These are phyloP conservation scores for Lichenostomus cassidix DNA, from an alignment of 2,113 vertebrate genomes.

Conservation along the genomic window DNA sequence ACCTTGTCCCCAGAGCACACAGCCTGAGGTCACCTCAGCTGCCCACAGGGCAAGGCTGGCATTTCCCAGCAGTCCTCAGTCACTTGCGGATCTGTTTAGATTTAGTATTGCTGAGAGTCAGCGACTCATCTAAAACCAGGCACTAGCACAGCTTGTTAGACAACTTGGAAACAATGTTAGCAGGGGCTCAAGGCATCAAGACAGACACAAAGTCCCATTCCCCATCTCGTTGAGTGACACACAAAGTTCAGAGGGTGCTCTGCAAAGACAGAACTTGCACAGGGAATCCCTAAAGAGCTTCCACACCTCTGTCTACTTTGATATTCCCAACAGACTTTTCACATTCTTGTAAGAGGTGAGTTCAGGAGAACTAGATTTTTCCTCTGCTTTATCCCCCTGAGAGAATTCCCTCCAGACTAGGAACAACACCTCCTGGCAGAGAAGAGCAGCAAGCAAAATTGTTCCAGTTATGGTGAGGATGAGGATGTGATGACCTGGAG, in stretches of 20 bases:
- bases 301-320: background rate
- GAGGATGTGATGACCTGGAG: background rate
- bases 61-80: background rate
- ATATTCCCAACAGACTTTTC: background rate
- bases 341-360: fast-evolving
- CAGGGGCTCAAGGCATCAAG: background rate
- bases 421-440: background rate
- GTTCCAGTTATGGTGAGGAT: background rate
- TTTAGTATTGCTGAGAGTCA: background rate
- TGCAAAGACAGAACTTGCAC: background rate
- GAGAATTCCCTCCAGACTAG: background rate
- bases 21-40: background rate
- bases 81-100: background rate
- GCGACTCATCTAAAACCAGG: background rate
- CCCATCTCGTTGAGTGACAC: background rate
- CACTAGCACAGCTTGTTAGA: background rate
- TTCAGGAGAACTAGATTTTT: background rate
- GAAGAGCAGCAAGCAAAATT: background rate
- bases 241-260: background rate
- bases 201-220: background rate
- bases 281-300: background rate
- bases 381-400: background rate
- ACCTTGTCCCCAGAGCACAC: background rate
- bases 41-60: background rate
- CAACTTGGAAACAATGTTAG: background rate